Evolutionary conservation across 2,113 vertebrate species (phyloP), one percentile per base, ranked within the genome.

Genomic region (Vombatus ursinus): DNA sequence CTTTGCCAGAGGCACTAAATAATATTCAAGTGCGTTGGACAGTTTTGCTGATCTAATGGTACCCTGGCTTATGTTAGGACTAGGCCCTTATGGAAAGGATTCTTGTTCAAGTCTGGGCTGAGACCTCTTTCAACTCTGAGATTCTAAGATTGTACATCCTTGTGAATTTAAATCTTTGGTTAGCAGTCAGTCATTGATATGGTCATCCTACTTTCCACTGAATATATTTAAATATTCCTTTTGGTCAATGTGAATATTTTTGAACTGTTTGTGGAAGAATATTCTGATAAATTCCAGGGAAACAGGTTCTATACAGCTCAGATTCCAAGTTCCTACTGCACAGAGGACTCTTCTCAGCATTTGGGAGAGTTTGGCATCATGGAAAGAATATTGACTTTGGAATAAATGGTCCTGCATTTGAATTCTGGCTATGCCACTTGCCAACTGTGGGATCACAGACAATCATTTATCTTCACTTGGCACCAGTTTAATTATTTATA

Each of bases 31-130:
- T 94, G 19, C 68, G 92, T 19, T 48, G 92, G 51, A 89, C 77
- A 61, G 93, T 93, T 94, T 61, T 89, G 89, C 24, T 96, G 90
- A 84, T 0, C 47, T 77, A n/a, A 93, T 95, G 96, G 95, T 50
- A 50, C 61, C 54, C 53, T 84, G 37, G 24, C 94, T 94, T 51
- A 23, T 89, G 50, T 96, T 92, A 61, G 90, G 51, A 53, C 12
- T 22, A 93, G 51, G 26, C 3, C 54, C 25, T 91, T 93, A 57
- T 90, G 52, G 49, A 95, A 95, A 96, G 50, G 57, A 48, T 10
- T 92, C 52, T 91, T 94, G 54, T 50, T 89, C 90, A n/a, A 16
- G 8, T 94, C 5, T 93, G 24, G 53, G 53, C 25, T 25, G 57
- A 61, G 28, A 28, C 28, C 8, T 1, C 54, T 57, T 57, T 8